phyloP scores from a whole-genome alignment of 2,113 vertebrate species.

The Solenodon paradoxus region DNA sequence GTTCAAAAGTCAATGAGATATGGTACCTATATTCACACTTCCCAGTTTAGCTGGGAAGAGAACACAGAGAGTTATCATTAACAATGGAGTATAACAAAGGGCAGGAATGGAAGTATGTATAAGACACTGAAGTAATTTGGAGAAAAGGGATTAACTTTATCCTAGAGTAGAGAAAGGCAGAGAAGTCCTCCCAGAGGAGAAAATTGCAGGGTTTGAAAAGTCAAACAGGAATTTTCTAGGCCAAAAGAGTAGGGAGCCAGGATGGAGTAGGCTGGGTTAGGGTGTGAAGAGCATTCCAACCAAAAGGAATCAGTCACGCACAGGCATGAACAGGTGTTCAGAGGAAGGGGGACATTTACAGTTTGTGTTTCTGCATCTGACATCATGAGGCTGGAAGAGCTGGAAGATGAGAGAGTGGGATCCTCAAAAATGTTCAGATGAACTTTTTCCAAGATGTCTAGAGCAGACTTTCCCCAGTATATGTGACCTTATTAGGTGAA shows the following conservation, averaged over 20 bases:
- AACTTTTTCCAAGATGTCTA: too few relatives aligned
- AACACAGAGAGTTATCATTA: background rate
- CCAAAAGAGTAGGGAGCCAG: background rate
- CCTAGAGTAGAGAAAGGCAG: background rate
- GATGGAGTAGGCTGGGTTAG: background rate
- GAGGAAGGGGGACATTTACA: fast-evolving
- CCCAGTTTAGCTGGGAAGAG: background rate
- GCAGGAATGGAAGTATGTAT: background rate
- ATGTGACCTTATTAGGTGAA: too few relatives aligned
- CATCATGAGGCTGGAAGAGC: background rate
- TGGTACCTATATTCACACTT: background rate
- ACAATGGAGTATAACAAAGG: background rate
- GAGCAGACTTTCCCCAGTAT: too few relatives aligned
- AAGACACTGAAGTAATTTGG: background rate
- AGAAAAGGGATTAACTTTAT: background rate
- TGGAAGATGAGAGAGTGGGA: background rate
- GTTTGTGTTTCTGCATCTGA: background rate
- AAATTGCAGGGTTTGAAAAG: background rate
- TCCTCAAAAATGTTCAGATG: too few relatives aligned
- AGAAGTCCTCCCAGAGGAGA: background rate
- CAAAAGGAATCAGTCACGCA: background rate
- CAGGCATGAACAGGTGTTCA: background rate
- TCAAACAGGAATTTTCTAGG: background rate
- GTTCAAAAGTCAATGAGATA: background rate
- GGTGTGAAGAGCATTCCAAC: background rate